Percentiles rank a stretch among this genome's conserved stretches.
phyloP scores from a whole-genome alignment of 2,113 vertebrate genomes.

The Chlamydotis undulata region DNA sequence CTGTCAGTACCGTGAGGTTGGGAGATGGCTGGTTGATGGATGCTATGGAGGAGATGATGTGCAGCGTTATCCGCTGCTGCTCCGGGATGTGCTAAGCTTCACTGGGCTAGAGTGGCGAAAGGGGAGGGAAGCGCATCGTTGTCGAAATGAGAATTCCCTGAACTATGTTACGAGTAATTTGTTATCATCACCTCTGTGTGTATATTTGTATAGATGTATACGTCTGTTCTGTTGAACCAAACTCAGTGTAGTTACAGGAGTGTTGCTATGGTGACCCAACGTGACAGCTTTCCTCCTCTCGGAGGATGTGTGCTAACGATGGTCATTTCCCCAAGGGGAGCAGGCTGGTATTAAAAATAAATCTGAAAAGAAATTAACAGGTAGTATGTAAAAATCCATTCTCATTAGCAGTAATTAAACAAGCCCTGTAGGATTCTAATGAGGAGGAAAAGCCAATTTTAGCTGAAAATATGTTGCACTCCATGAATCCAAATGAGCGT shows the following conservation, averaged over 20 bases:
- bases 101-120: not conserved
- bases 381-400: constrained; percentile 33
- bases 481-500: not conserved
- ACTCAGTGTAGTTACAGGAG: constrained; percentile 67
- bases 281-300: constrained; percentile 74
- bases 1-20: accelerated
- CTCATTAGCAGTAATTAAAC: constrained; percentile 70
- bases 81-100: not conserved
- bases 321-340: constrained; percentile 44
- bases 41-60: not conserved
- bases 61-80: not conserved
- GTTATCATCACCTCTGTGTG: not conserved
- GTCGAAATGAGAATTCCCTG: not conserved
- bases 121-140: not conserved
- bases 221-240: constrained; percentile 29
- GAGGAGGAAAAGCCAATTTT: not conserved
- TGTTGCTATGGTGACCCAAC: constrained; percentile 83
- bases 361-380: constrained; percentile 54
- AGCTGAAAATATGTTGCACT: not conserved
- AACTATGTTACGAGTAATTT: not conserved
- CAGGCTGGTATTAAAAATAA: constrained; percentile 41
- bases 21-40: not conserved
- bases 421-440: constrained; percentile 26
- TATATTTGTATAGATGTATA: accelerated
- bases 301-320: constrained; percentile 62